A percentile compares a stretch with the other conserved stretches of the same genome.
Evolutionary conservation across 1,140 invertebrate genomes (phyloP).

Genomic region (Probaryconus sp.): DNA sequence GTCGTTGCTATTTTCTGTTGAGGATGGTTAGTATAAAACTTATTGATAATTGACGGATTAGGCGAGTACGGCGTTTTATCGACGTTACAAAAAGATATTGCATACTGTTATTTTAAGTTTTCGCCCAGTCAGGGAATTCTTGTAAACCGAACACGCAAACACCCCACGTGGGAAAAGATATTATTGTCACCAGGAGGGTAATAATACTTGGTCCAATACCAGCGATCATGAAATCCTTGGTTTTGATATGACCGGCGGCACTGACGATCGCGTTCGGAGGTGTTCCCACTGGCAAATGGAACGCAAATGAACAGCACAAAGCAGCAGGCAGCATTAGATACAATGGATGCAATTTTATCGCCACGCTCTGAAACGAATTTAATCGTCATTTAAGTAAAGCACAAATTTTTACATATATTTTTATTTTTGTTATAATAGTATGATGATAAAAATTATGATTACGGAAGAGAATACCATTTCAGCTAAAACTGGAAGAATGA

Average conservation of each 20-base stretch:
- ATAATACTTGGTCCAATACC: slow-evolving; percentile 89
- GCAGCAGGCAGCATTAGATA: slow-evolving; percentile 85
- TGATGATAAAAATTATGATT: slow-evolving; percentile 6
- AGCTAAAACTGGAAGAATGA: slow-evolving; percentile 82
- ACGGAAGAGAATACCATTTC: too few species aligned
- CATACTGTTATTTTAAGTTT: background rate
- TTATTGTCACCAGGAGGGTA: slow-evolving; percentile 83
- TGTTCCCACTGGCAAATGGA: slow-evolving; percentile 88
- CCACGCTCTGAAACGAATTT: slow-evolving; percentile 76
- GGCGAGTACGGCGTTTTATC: background rate
- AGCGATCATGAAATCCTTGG: slow-evolving; percentile 87
- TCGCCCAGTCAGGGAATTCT: slow-evolving; percentile 79
- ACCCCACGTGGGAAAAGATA: slow-evolving; percentile 85
- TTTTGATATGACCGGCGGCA: slow-evolving; percentile 86
- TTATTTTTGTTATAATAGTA: slow-evolving; percentile 3
- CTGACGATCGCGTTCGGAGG: slow-evolving; percentile 97
- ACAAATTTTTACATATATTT: too few species aligned
- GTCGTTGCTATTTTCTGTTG: too few species aligned
- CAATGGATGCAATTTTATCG: slow-evolving; percentile 81
- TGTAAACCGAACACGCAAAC: slow-evolving; percentile 79
- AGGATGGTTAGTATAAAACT: too few species aligned
- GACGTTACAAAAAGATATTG: background rate
- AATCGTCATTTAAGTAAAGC: too few species aligned
- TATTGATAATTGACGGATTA: background rate
- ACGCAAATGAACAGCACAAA: slow-evolving; percentile 81